Evolutionary conservation across 1,140 invertebrate genomes (phyloP), one percentile per base, ranked within the genome.

Genomic region (Brachionus plicatilis): DNA sequence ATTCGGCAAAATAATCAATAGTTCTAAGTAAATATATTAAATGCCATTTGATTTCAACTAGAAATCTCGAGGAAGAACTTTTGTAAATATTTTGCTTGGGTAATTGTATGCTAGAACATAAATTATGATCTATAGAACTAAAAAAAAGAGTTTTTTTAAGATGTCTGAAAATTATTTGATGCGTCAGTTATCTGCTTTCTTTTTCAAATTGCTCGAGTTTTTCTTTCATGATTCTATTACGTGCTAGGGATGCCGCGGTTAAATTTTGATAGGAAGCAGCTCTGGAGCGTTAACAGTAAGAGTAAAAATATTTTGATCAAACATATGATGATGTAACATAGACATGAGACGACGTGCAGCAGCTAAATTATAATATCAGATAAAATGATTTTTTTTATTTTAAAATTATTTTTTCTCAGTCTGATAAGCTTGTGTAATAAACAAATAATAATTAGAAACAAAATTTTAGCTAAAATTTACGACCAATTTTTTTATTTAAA

Each of bases 21-120:
- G 53, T 60, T 60, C 7, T 60, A 60, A 24, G 9, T 60, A 60
- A 60, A 60, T n/a, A 60, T 60, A 60, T 60, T 60, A 60, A 60
- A 60, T 60, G 53, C 53, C 53, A 60, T 24, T 60, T 24, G 3
- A 60, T 60, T 24, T 11, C 1, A 14, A 47, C 8, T 45, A 47
- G 45, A 2, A 60, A 60, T 60, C 53, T 60, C 7, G 53, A 60
- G 53, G 53, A 60, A 60, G 53, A 60, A 60, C 53, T 60, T 60
- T 60, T 60, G n/a, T 60, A 9, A 20, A 60, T 24, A 60, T 60
- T 60, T 68, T 68, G 66, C n/a, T 14, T 68, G 33, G 66, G 14
- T 68, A 68, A 68, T 68, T 68, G 27, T 41, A 68, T 68, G 66
- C 27, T 60, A 60, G 53, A 33, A 68, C 66, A 68, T 68, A 68